Evolutionary conservation across 2,888 invertebrate genomes (phyloP), one percentile per base, ranked within the genome.

Genomic region (Tachina lurida): DNA sequence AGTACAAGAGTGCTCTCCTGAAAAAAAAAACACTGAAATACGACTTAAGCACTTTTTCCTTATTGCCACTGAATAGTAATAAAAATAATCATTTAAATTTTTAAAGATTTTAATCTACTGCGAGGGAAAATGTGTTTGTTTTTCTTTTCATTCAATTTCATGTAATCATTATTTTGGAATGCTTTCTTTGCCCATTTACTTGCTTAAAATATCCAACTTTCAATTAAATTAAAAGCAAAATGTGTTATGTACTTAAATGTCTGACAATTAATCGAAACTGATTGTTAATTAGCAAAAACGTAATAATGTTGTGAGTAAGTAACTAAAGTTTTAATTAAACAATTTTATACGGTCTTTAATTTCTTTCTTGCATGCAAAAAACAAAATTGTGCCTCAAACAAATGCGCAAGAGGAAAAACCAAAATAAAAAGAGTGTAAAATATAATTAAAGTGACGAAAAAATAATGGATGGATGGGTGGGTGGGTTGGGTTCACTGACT

Each of bases 251-350:
- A 45, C 52, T 54, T 43, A 52, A 74, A 52, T 49, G 73, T 62
- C 39, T 68, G 77, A 10, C 73, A 49, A 79, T 62, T 68, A 81
- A 70, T 56, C 81, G 68, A 70, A 22, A 49, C 12, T 52, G 52
- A 52, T 77, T 58, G 52, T 77, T 54, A 52, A 54, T 41, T 77
- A 58, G 39, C 49, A 67, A 74, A 73, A 74, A 73, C 10, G n/a
- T 17, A 67, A 76, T 82, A 58, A 63, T 47, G 58, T 43, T 71
- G 60, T 52, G 22, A 71, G 58, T 82, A 43, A 49, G 31, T 31
- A 31, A 31, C 31, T 31, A 60, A 58, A 71, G 31, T 83, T 63
- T 65, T 77, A 65, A 83, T 77, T 77, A 58, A 73, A 62, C 7
- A 73, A 10, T 58, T 73, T 52, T 60, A 47, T 75, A 49, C 49